Conservation (phyloP, 2,113 vertebrate species). For the Cnemophilus loriae region DNA sequence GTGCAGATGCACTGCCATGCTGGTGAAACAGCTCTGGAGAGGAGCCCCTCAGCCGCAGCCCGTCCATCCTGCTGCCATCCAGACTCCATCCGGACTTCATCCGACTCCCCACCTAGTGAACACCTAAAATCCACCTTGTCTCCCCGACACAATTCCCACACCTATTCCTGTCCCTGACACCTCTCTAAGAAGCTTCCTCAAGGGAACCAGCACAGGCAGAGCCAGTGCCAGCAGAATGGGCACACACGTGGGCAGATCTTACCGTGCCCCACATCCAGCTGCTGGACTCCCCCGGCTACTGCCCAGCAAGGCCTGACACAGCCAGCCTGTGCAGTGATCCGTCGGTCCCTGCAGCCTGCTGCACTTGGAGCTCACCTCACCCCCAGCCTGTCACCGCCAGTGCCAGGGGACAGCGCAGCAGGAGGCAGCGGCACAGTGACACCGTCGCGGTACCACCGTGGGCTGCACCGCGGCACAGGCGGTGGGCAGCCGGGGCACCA, state of each 20-base stretch:
- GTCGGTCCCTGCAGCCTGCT: background rate
- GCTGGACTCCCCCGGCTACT: background rate
- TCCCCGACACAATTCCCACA: background rate
- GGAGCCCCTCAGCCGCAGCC: background rate
- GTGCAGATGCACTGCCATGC: background rate
- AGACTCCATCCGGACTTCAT: background rate
- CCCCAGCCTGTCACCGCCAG: background rate
- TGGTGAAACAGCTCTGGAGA: background rate
- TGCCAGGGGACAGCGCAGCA: background rate
- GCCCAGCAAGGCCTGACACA: accelerated
- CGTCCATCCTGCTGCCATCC: background rate
- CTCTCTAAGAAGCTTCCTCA: background rate
- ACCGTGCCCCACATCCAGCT: background rate
- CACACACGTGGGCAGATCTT: background rate
- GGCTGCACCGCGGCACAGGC: background rate
- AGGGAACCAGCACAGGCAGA: background rate
- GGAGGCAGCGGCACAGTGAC: background rate
- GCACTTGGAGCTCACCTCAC: background rate
- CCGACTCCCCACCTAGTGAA: accelerated
- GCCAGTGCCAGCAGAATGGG: background rate
- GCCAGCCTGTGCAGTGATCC: background rate
- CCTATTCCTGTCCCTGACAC: background rate
- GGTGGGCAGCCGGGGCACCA: background rate
- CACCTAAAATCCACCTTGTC: background rate
- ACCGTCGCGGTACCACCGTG: accelerated